Conservation (phyloP, 1,140 invertebrate species). For the Coelopa frigida region DNA sequence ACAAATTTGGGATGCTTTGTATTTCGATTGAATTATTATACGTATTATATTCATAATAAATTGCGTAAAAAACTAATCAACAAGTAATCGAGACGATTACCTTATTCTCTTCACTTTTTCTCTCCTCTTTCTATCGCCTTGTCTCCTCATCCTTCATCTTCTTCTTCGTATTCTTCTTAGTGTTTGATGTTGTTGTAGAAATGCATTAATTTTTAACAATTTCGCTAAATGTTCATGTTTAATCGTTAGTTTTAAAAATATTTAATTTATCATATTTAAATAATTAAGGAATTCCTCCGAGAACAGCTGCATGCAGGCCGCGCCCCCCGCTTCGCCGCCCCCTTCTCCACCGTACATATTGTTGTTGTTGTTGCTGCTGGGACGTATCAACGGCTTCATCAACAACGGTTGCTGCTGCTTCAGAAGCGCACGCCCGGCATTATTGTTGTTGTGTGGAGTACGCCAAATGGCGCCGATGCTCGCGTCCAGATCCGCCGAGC, state of each 20-base stretch:
- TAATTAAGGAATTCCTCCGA: slow-evolving; percentile 54
- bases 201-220: background rate
- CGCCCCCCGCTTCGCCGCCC: slow-evolving; percentile 35
- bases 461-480: slow-evolving; percentile 11
- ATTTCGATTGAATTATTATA: slow-evolving; percentile 6
- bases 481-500: slow-evolving; percentile 24
- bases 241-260: slow-evolving; percentile 9
- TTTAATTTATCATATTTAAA: slow-evolving; percentile 53
- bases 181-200: no score
- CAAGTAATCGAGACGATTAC: no score
- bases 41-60: background rate
- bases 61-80: slow-evolving; percentile 4
- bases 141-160: no score
- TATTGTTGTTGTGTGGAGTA: slow-evolving; percentile 11
- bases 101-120: background rate
- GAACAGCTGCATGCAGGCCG: slow-evolving; percentile 51
- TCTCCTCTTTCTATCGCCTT: background rate
- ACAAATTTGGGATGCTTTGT: background rate
- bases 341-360: slow-evolving; percentile 19
- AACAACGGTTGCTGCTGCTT: no score
- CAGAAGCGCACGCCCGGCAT: no score
- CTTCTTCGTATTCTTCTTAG: no score
- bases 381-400: no score
- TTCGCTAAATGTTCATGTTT: background rate
- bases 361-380: slow-evolving; percentile 15